phyloP scores from a whole-genome alignment of 37 sponge, comb jelly and placozoan genomes.

The Halisarca cf. caerulea region DNA sequence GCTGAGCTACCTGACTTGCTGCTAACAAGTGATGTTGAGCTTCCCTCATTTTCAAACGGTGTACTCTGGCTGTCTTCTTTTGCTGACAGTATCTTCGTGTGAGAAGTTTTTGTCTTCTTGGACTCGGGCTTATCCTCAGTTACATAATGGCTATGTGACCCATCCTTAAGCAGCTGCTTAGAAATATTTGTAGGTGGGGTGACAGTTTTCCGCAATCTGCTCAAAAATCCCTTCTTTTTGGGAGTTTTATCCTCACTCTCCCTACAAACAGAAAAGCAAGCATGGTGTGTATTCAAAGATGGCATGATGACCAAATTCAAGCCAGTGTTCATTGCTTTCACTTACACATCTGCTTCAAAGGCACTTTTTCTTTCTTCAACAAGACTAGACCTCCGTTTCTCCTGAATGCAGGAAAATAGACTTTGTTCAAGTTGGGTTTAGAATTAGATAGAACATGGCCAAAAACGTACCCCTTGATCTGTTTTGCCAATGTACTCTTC shows the following conservation, averaged over 20 bases:
- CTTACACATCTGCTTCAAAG: neutral
- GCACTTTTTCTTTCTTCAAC: constrained; percentile 17
- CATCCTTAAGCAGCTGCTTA: neutral
- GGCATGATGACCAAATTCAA: too few species aligned
- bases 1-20: neutral
- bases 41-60: neutral
- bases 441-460: too few species aligned
- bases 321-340: too few species aligned
- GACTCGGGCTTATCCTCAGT: neutral
- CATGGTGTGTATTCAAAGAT: too few species aligned
- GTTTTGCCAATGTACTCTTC: constrained; percentile 7
- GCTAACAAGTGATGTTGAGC: constrained; percentile 5
- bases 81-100: too few species aligned
- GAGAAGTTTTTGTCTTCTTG: neutral
- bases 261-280: neutral
- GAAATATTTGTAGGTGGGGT: neutral
- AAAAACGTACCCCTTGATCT: neutral
- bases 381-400: neutral
- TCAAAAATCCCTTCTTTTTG: neutral
- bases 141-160: neutral
- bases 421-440: too few species aligned
- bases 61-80: neutral
- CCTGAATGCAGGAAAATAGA: too few species aligned
- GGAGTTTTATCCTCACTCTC: neutral
- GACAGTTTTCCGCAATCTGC: constrained; percentile 3